Evolutionary conservation across 2,888 invertebrate genomes (phyloP), one percentile per base, ranked within the genome.

Genomic region (Mesoligia furuncula): DNA sequence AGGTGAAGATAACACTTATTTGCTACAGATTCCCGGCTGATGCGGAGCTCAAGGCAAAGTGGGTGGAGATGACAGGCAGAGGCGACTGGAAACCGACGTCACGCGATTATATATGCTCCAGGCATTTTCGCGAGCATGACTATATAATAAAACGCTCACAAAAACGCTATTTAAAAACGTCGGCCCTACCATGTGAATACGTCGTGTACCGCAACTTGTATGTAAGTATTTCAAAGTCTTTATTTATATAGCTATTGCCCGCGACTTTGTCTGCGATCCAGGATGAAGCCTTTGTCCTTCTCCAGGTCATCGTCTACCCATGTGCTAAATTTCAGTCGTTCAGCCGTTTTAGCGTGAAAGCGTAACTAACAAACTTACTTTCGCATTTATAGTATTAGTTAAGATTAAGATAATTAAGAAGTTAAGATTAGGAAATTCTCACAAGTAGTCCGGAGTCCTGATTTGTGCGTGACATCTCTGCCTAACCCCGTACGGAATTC

Each of bases 171-270:
- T 3, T 84, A 3, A 84, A 79, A 36, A 62, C n/a, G 0, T 24
- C 48, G 0, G 84, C 84, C 0, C 36, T 83, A 0, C 84, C 84
- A 0, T 86, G 86, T 42, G 84, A 84, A 17, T 73, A 79, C 4
- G 75, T 84, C 0, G 75, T 86, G 0, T 84, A 84, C 2, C 15
- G 17, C 0, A 11, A 54, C 0, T 59, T 81, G 0, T 59, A 24
- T 1, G 84, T 84, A 59, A 79, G 84, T 83, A 78, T 8, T 9
- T 36, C 11, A 27, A 24, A 1, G 13, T 39, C 45, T 57, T 54
- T 42, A 24, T 9, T 39, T 39, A 24, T 39, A 7, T 8, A 8
- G 20, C 51, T 20, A 6, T 48, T 17, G 48, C 6, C 15, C 17
- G 48, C 6, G 17, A 48, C 6, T 48, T 48, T 6, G 1, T 48